Conservation (phyloP, 92 coral and sea anemone species). For the Epizoanthus ramosus region DNA sequence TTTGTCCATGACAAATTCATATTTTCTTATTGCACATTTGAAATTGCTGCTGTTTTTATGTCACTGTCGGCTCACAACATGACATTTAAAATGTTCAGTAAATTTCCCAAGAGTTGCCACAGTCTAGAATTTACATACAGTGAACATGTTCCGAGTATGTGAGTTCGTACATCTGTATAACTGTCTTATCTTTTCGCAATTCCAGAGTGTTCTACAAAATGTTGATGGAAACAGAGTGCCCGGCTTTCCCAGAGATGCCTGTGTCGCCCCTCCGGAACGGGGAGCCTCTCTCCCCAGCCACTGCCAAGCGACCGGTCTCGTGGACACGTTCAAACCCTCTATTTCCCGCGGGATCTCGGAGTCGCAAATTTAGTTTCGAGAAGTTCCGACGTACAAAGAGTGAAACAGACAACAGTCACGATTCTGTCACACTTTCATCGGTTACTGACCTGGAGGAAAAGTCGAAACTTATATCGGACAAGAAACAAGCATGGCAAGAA, state of each 20-base stretch:
- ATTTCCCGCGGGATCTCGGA: constrained; percentile 66
- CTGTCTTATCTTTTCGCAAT: not conserved
- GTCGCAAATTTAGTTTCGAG: constrained; percentile 76
- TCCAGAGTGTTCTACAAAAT: constrained; percentile 87
- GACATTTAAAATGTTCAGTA: no score
- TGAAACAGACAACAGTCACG: constrained; percentile 50
- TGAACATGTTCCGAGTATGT: no score
- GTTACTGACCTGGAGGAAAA: constrained; percentile 65
- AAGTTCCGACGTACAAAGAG: constrained; percentile 69
- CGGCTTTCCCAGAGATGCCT: constrained; percentile 35
- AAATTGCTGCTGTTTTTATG: no score
- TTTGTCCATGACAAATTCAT: no score
- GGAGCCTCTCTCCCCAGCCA: constrained; percentile 53
- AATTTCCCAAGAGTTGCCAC: no score
- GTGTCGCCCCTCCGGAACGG: constrained; percentile 41
- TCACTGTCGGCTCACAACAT: no score
- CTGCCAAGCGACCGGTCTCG: constrained; percentile 60
- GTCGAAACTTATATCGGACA: constrained; percentile 23
- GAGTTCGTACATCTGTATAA: no score
- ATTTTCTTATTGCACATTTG: no score
- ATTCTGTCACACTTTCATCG: constrained; percentile 70
- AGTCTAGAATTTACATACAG: no score
- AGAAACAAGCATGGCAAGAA: constrained; percentile 46
- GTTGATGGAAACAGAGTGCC: constrained; percentile 64
- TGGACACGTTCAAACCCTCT: constrained; percentile 63